Conservation (phyloP, 1,140 invertebrate genomes). For the Heliconius congener region DNA sequence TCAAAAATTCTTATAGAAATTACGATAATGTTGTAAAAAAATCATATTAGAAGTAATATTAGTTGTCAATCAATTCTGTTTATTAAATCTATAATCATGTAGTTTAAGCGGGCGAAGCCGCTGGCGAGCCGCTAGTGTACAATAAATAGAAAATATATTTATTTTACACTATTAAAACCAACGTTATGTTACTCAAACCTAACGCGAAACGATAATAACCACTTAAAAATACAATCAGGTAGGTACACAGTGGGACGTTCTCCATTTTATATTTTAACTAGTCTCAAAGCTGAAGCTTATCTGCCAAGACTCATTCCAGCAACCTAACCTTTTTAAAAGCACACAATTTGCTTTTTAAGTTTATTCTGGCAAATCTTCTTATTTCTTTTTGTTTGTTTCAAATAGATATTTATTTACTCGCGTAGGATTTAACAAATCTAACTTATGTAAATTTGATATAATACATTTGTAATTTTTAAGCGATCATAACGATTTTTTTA, state of each 20-base stretch:
- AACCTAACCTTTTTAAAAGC: slow-evolving; percentile 20
- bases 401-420: not conserved
- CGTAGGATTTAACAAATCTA: not conserved
- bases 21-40: too few species aligned
- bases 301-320: slow-evolving; percentile 17
- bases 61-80: too few species aligned
- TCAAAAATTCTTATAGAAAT: too few species aligned
- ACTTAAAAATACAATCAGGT: slow-evolving; percentile 13
- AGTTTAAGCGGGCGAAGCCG: too few species aligned
- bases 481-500: too few species aligned
- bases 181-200: not conserved
- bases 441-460: not conserved
- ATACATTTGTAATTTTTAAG: not conserved
- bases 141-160: too few species aligned
- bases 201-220: not conserved
- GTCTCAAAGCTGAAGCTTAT: slow-evolving; percentile 31
- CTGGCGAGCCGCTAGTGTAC: too few species aligned
- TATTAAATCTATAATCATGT: too few species aligned
- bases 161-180: not conserved
- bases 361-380: slow-evolving; percentile 14
- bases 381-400: not conserved
- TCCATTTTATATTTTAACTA: slow-evolving; percentile 22
- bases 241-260: not conserved
- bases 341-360: slow-evolving; percentile 22
- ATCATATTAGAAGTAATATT: too few species aligned